Evolutionary conservation across 2,888 invertebrate species (phyloP).

Genomic region (Nineta flava): DNA sequence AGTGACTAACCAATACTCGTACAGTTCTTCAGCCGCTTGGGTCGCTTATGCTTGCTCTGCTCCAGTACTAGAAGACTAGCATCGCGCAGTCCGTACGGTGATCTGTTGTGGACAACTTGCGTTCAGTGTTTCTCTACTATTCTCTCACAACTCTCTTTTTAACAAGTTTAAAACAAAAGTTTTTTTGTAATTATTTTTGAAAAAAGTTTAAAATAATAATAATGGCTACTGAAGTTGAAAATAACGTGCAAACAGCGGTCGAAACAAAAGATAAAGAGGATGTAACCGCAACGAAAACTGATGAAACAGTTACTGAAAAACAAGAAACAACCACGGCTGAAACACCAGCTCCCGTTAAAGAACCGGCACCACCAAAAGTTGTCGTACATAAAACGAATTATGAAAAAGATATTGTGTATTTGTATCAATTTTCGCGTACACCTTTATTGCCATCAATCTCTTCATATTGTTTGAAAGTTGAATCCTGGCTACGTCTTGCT

Average conservation of each 20-base stretch:
- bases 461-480: constrained; percentile 88
- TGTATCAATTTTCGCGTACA: constrained; percentile 87
- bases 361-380: constrained; percentile 55
- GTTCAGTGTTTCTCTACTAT: background rate
- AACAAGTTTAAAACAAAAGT: background rate
- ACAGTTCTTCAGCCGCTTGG: background rate
- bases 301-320: constrained; percentile 23
- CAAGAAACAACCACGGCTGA: constrained; percentile 32
- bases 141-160: background rate
- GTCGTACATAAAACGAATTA: constrained; percentile 75
- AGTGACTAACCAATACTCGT: too few relatives aligned
- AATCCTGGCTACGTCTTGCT: constrained; percentile 85
- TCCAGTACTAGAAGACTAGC: background rate
- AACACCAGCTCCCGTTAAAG: constrained; percentile 35
- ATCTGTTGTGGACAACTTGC: background rate
- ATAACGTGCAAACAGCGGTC: constrained; percentile 44
- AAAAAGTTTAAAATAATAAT: constrained; percentile 20
- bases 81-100: background rate
- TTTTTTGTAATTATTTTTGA: background rate
- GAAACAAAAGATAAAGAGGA: constrained; percentile 37
- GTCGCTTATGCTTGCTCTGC: background rate
- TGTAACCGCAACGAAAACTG: constrained; percentile 28
- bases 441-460: constrained; percentile 80
- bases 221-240: constrained; percentile 67
- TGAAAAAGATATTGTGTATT: constrained; percentile 84